phyloP scores from a whole-genome alignment of 2,797 vertebrate genomes.

The Spinus olivaceus region DNA sequence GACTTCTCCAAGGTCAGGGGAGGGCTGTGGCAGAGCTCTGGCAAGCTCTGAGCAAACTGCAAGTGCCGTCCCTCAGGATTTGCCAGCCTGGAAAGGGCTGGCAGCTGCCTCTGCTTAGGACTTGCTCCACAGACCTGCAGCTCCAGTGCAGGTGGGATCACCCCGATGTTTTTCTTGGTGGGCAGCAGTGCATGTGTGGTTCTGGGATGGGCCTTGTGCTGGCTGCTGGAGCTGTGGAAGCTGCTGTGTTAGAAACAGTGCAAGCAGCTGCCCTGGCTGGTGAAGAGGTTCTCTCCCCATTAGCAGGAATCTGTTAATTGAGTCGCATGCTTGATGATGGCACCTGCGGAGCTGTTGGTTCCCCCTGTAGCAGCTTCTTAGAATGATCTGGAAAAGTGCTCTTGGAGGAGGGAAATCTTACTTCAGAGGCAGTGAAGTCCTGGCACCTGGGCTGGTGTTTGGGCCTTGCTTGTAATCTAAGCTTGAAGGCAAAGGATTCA shows the following conservation, averaged over 20 bases:
- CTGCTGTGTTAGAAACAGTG: not conserved
- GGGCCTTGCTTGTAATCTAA: slow-evolving; percentile 6
- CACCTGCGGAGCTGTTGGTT: not conserved
- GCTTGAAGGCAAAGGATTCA: not conserved
- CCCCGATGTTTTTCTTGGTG: not conserved
- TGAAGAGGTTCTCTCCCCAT: not conserved
- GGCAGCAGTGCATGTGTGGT: not conserved
- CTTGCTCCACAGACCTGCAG: not conserved
- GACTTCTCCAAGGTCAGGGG: slow-evolving; percentile 40
- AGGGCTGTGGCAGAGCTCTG: not conserved
- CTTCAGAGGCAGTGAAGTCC: not conserved
- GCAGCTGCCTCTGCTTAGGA: not conserved
- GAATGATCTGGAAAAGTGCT: not conserved
- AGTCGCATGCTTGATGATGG: not conserved
- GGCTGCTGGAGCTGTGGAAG: not conserved
- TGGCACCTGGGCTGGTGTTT: not conserved
- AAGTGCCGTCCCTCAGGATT: not conserved
- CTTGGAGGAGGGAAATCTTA: not conserved
- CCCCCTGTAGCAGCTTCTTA: not conserved
- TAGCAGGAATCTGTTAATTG: not conserved
- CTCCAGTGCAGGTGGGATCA: not conserved
- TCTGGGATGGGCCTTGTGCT: not conserved
- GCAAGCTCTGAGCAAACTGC: not conserved
- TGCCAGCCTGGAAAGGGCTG: not conserved
- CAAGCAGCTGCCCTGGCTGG: not conserved